Evolutionary conservation across 2,888 invertebrate species (phyloP).

Genomic region (Sisyra terminalis): DNA sequence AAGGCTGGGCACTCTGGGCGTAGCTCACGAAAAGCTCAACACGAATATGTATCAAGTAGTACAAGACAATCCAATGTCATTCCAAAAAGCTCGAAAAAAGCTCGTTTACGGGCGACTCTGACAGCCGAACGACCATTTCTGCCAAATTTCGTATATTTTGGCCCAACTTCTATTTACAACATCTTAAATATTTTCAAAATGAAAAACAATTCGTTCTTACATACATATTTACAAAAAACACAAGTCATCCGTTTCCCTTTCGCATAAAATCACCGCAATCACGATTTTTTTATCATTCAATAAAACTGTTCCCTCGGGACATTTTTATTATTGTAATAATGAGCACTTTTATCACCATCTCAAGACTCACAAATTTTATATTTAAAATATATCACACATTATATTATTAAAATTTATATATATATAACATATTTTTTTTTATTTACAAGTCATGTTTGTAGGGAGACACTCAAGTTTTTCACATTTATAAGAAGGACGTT

Average conservation of each 20-base stretch:
- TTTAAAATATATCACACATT: conserved; percentile 3
- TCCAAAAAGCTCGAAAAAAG: too few species aligned
- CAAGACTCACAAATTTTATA: neutral
- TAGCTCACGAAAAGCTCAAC: too few species aligned
- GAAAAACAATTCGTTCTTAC: conserved; percentile 3
- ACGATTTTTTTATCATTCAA: neutral
- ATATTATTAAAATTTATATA: conserved; percentile 3
- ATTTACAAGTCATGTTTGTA: neutral
- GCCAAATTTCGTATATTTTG: neutral
- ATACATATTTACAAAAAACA: conserved; percentile 8
- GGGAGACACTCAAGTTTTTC: too few species aligned
- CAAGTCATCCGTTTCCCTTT: conserved; percentile 6
- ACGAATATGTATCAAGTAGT: too few species aligned
- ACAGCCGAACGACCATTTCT: too few species aligned
- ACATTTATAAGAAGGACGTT: too few species aligned
- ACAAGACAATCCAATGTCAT: too few species aligned
- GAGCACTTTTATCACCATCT: conserved; percentile 6
- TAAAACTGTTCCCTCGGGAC: conserved; percentile 1
- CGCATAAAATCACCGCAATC: neutral
- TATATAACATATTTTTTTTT: neutral
- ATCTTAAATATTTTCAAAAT: neutral
- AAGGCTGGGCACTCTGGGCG: too few species aligned
- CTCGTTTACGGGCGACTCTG: too few species aligned
- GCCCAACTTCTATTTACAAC: neutral
- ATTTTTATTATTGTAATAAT: conserved; percentile 4